phyloP scores from a whole-genome alignment of 2,797 vertebrate genomes.

The Rachycentron canadum region DNA sequence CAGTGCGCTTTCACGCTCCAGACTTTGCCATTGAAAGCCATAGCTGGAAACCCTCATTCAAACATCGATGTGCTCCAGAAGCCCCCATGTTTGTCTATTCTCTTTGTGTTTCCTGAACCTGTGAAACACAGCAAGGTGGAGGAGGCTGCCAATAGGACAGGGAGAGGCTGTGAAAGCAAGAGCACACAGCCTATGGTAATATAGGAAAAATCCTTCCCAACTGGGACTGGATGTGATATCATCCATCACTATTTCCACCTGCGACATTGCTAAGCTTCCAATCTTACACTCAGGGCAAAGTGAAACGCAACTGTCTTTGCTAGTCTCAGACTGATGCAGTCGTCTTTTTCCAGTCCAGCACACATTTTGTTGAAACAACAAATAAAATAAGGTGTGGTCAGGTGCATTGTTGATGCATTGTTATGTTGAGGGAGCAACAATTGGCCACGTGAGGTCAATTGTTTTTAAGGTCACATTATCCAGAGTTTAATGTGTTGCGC shows the following conservation, averaged over 20 bases:
- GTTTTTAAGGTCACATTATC: no score
- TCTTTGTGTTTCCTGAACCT: conserved; percentile 63
- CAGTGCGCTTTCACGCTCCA: conserved; percentile 51
- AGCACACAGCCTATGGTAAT: conserved; percentile 14
- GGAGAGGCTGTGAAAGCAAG: conserved; percentile 25
- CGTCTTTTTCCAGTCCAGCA: no score
- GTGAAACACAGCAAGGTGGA: conserved; percentile 38
- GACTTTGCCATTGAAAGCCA: conserved; percentile 52
- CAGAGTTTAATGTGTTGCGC: no score
- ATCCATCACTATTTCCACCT: conserved; percentile 8
- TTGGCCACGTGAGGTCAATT: no score
- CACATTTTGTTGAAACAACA: no score
- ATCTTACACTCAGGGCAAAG: no score
- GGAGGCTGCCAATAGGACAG: conserved; percentile 23
- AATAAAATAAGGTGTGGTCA: no score
- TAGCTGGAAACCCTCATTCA: conserved; percentile 56
- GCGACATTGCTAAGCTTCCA: background rate
- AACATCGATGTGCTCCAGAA: conserved; percentile 64
- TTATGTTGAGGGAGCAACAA: no score
- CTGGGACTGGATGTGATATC: conserved; percentile 8
- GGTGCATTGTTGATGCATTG: no score
- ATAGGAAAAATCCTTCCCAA: background rate
- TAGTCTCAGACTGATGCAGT: no score
- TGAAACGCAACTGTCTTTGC: no score
- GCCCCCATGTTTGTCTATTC: conserved; percentile 60